Percentiles rank a stretch among this genome's conserved stretches.
These are phyloP conservation scores for Gari tellinella DNA, from an alignment of 2,888 invertebrate species.

Conservation along the genomic window DNA sequence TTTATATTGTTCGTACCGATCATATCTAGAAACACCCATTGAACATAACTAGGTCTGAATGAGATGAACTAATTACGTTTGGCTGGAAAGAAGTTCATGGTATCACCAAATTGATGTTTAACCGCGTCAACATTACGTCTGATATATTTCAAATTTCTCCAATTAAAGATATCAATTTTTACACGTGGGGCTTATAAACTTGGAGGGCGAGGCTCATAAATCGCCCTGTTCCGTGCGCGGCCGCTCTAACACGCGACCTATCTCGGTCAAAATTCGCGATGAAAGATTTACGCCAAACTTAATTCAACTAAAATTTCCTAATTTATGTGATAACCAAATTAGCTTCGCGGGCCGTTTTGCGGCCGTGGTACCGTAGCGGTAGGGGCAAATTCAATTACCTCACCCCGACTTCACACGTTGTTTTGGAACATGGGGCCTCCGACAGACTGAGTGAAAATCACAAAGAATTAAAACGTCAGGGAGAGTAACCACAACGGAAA, in stretches of 20 bases:
- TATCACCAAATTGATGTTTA: no score
- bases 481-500: no score
- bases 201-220: conserved; percentile 1
- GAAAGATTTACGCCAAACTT: conserved; percentile 50
- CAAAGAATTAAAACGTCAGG: neutral
- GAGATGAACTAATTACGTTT: no score
- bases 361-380: neutral
- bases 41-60: no score
- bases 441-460: neutral
- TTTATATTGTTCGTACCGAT: no score
- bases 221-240: neutral
- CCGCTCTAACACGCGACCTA: conserved; percentile 20
- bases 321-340: conserved; percentile 45
- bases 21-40: no score
- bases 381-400: conserved; percentile 9
- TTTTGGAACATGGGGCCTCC: neutral
- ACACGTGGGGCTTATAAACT: conserved; percentile 4
- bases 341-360: conserved; percentile 19
- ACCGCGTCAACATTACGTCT: no score
- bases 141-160: no score
- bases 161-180: neutral
- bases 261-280: conserved; percentile 13
- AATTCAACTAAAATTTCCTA: conserved; percentile 54
- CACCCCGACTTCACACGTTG: conserved; percentile 2
- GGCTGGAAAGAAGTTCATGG: no score